phyloP scores from a whole-genome alignment of 2,113 vertebrate genomes.

The Brachyhypopomus gauderio region DNA sequence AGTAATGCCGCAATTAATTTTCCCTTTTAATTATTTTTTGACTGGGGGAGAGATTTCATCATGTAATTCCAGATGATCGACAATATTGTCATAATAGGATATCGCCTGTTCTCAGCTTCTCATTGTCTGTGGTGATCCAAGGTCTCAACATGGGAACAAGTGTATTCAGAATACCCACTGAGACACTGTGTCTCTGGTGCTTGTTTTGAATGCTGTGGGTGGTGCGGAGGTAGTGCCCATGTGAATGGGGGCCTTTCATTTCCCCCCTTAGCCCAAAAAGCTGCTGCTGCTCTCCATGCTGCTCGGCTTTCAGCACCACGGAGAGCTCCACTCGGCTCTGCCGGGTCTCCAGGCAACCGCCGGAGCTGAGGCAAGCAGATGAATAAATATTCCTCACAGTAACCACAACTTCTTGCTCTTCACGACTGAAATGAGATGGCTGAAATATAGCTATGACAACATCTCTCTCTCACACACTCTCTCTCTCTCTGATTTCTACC shows the following conservation, averaged over 20 bases:
- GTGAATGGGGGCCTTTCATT: conserved; percentile 56
- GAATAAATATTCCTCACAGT: conserved; percentile 36
- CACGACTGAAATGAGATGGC: conserved; percentile 10
- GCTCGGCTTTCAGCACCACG: conserved; percentile 54
- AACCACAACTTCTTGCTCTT: conserved; percentile 8
- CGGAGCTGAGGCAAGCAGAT: conserved; percentile 26
- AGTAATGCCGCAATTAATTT: not conserved
- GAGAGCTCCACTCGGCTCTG: conserved; percentile 51
- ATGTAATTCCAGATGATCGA: conserved; percentile 27
- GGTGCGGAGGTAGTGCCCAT: conserved; percentile 16
- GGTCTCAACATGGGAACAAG: not conserved
- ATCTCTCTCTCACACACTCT: not conserved
- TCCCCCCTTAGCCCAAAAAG: conserved; percentile 29
- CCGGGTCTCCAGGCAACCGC: conserved; percentile 52
- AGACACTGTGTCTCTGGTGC: not conserved
- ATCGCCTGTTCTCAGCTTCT: not conserved
- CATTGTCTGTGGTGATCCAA: not conserved
- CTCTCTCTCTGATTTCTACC: not conserved
- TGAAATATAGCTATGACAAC: conserved; percentile 16
- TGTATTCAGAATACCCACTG: not conserved
- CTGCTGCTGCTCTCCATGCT: conserved; percentile 32
- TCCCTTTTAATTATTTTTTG: conserved; percentile 9
- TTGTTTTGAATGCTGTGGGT: conserved; percentile 25
- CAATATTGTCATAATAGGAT: not conserved
- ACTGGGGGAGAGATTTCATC: not conserved